phyloP scores from a whole-genome alignment of 2,888 invertebrate genomes.

The Parnassius mnemosyne region DNA sequence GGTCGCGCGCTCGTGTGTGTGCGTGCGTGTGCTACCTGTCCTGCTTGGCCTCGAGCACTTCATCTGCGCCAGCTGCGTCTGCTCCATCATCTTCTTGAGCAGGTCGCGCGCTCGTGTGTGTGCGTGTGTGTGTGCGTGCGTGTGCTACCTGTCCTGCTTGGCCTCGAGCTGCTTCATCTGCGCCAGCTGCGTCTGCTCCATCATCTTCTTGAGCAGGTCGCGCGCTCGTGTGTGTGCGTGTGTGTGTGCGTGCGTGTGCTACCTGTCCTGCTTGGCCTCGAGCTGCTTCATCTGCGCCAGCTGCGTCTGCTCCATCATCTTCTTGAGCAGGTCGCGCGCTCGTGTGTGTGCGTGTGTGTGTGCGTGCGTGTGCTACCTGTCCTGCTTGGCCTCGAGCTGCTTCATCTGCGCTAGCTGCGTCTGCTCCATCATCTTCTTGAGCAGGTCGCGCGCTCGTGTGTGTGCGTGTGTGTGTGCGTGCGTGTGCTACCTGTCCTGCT shows the following conservation, averaged over 20 bases:
- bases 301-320: constrained; percentile 92
- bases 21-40: too few relatives aligned
- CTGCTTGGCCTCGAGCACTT: too few relatives aligned
- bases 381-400: constrained; percentile 93
- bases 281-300: constrained; percentile 92
- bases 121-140: neutral
- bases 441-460: constrained; percentile 87
- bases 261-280: constrained; percentile 87
- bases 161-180: constrained; percentile 1
- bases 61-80: too few relatives aligned
- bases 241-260: neutral
- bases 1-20: constrained; percentile 84
- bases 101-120: constrained; percentile 38
- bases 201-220: neutral
- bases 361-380: constrained; percentile 76
- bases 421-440: constrained; percentile 88
- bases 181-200: neutral
- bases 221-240: neutral
- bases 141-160: neutral
- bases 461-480: neutral
- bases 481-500: neutral
- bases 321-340: constrained; percentile 85
- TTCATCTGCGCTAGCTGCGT: constrained; percentile 93
- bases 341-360: constrained; percentile 82
- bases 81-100: constrained; percentile 88